These are phyloP conservation scores for Perca schrenkii DNA, from an alignment of 2,113 vertebrate genomes.

Conservation along the genomic window DNA sequence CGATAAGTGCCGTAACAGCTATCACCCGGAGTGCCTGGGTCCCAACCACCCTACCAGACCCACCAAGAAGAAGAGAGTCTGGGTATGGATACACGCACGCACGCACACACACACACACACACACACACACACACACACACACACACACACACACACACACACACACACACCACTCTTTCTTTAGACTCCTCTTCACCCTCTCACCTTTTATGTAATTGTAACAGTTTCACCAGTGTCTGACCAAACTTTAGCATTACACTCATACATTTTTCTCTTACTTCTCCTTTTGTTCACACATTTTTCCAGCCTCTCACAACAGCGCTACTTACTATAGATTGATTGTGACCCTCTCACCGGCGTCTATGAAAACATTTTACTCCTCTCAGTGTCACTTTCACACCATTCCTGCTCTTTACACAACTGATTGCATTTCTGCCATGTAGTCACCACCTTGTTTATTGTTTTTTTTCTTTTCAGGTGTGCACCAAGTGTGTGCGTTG, in stretches of 20 bases:
- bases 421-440: slow-evolving; percentile 8
- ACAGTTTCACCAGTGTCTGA: slow-evolving; percentile 13
- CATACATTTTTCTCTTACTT: slow-evolving; percentile 16
- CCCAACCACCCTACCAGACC: slow-evolving; percentile 98
- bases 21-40: slow-evolving; percentile 99
- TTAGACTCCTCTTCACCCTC: not conserved
- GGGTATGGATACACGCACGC: slow-evolving; percentile 85
- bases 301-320: slow-evolving; percentile 8
- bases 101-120: no score
- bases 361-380: slow-evolving; percentile 31
- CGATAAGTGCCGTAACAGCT: slow-evolving; percentile 99
- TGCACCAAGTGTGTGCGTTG: slow-evolving; percentile 98
- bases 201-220: not conserved
- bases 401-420: slow-evolving; percentile 13
- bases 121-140: no score
- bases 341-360: slow-evolving; percentile 2
- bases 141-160: no score
- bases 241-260: slow-evolving; percentile 28
- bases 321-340: slow-evolving; percentile 10
- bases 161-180: not conserved
- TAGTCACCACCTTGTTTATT: slow-evolving; percentile 9
- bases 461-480: slow-evolving; percentile 83
- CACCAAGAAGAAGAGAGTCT: slow-evolving; percentile 98
- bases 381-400: slow-evolving; percentile 23
- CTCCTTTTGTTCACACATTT: slow-evolving; percentile 33